phyloP scores from a whole-genome alignment of 2,888 invertebrate species.

The Phorcus lineatus region DNA sequence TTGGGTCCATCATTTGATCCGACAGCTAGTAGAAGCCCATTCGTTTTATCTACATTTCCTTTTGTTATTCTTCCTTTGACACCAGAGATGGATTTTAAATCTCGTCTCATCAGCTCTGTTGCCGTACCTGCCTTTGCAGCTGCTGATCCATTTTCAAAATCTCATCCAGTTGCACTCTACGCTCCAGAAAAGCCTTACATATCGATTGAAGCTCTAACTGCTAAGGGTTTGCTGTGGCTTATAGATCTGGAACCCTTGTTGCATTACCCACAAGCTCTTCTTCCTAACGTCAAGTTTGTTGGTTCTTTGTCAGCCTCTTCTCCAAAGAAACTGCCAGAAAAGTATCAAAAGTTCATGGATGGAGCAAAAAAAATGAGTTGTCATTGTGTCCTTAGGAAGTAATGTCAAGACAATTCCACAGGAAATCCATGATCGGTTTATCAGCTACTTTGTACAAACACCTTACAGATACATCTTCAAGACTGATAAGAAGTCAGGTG shows the following conservation, averaged over 20 bases:
- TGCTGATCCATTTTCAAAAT: constrained; percentile 33
- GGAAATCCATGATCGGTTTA: constrained; percentile 30
- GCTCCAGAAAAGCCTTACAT: constrained; percentile 41
- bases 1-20: constrained; percentile 6
- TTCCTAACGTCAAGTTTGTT: constrained; percentile 45
- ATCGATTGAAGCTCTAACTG: constrained; percentile 31
- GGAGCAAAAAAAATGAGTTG: constrained; percentile 43
- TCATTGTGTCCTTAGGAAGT: constrained; percentile 55
- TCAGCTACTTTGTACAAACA: constrained; percentile 40
- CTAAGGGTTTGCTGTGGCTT: constrained; percentile 40
- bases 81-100: constrained; percentile 23
- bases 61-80: not conserved
- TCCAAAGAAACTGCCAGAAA: constrained; percentile 32
- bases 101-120: constrained; percentile 5
- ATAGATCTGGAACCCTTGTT: constrained; percentile 44
- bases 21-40: constrained; percentile 1
- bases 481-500: constrained; percentile 17
- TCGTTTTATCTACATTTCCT: constrained; percentile 9
- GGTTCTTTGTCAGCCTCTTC: constrained; percentile 40
- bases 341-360: constrained; percentile 42
- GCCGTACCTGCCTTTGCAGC: not conserved
- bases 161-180: constrained; percentile 33
- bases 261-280: constrained; percentile 38
- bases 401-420: constrained; percentile 33
- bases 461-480: constrained; percentile 37